Percentiles rank a stretch among this genome's conserved stretches.
Conservation (phyloP, 2,113 vertebrate genomes). For the Emydocephalus ijimae region DNA sequence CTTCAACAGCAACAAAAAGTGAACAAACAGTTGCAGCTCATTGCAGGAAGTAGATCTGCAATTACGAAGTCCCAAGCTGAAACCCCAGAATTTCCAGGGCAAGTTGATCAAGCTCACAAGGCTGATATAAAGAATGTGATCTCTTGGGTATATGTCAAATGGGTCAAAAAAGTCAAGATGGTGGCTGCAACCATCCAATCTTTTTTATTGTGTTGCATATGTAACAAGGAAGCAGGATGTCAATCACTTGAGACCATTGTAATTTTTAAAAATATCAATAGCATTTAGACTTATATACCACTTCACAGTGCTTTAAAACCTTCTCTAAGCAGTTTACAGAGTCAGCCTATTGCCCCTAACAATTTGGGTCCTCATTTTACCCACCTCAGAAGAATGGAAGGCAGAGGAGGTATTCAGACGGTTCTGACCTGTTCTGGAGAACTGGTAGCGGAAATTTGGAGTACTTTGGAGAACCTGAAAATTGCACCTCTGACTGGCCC, state of each 20-base stretch:
- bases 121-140: neutral
- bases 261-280: neutral
- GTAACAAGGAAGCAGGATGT: neutral
- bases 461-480: no score
- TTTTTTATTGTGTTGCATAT: neutral
- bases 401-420: no score
- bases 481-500: no score
- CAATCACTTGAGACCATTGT: neutral
- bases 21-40: neutral
- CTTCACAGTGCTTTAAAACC: no score
- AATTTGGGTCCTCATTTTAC: no score
- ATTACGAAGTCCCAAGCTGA: neutral
- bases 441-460: no score
- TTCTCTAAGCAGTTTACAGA: no score
- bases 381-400: no score
- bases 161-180: neutral
- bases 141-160: neutral
- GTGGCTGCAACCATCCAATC: neutral
- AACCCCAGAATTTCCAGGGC: neutral
- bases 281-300: no score
- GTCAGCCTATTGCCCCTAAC: no score
- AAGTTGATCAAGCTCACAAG: neutral
- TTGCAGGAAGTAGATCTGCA: neutral
- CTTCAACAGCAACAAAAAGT: neutral
- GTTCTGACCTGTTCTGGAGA: no score